A percentile compares a stretch with the other conserved stretches of the same genome.
These are phyloP conservation scores for Aproaerema taeniolella DNA, from an alignment of 2,888 invertebrate genomes.

Conservation along the genomic window DNA sequence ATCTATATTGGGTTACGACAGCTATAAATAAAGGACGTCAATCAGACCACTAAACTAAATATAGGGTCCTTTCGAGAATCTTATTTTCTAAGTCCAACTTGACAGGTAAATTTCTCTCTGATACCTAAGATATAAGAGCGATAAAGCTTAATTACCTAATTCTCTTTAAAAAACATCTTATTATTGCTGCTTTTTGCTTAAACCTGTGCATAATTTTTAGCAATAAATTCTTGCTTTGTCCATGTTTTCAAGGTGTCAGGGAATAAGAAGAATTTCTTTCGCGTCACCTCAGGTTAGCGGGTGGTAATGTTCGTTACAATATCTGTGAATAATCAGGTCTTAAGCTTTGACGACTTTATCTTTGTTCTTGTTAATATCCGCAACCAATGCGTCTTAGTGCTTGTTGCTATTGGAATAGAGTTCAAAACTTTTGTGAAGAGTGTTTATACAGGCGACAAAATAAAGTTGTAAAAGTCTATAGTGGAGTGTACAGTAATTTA, in stretches of 20 bases:
- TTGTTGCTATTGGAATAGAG: constrained; percentile 26
- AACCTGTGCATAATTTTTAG: constrained; percentile 21
- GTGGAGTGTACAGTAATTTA: constrained; percentile 69
- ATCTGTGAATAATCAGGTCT: constrained; percentile 67
- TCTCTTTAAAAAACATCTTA: no score
- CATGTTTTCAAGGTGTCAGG: constrained; percentile 31
- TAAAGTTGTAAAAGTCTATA: constrained; percentile 39
- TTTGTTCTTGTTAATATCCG: constrained; percentile 8
- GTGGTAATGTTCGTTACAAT: constrained; percentile 65
- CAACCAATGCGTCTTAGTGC: no score
- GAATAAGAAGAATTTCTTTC: constrained; percentile 44
- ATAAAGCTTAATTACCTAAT: no score
- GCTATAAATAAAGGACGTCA: no score
- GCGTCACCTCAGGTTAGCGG: constrained; percentile 66
- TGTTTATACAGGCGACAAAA: constrained; percentile 18
- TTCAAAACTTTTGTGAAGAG: constrained; percentile 21
- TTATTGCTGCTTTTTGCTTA: no score
- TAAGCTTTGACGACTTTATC: constrained; percentile 31
- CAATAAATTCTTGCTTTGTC: constrained; percentile 23
- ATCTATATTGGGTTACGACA: no score
- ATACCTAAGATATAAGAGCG: no score
- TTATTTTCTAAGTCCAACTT: no score
- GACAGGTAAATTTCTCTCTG: no score
- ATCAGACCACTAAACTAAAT: no score
- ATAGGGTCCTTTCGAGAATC: no score